phyloP scores from a whole-genome alignment of 1,140 invertebrate genomes.

The Ectropis grisescens region DNA sequence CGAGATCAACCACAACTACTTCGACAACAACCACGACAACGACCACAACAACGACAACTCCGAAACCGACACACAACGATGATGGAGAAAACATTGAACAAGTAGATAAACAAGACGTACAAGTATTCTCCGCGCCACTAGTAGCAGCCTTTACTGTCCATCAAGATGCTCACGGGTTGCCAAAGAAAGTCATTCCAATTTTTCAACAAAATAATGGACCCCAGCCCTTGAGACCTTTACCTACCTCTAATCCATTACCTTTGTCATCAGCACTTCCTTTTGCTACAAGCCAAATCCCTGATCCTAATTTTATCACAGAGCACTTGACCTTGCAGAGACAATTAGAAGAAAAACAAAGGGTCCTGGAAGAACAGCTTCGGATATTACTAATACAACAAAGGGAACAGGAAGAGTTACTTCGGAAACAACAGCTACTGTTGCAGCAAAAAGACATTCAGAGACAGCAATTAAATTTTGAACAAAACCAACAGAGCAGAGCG shows the following conservation, averaged over 20 bases:
- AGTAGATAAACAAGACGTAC: constrained; percentile 79
- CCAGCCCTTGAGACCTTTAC: not conserved
- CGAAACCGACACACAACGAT: constrained; percentile 72
- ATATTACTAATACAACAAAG: constrained; percentile 78
- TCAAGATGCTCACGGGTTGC: constrained; percentile 80
- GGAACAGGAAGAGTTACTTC: constrained; percentile 77
- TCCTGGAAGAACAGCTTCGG: constrained; percentile 78
- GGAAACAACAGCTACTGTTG: constrained; percentile 73
- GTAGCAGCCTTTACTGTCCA: constrained; percentile 87
- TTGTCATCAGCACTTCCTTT: too few relatives aligned
- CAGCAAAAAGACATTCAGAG: constrained; percentile 69
- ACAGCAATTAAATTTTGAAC: constrained; percentile 72
- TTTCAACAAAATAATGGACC: constrained; percentile 39
- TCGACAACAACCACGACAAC: constrained; percentile 56
- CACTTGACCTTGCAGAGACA: constrained; percentile 70
- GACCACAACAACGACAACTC: constrained; percentile 71
- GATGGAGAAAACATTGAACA: constrained; percentile 76
- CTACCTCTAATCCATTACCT: not conserved
- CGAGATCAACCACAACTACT: constrained; percentile 20
- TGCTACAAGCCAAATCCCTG: constrained; percentile 32
- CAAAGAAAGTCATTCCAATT: constrained; percentile 81
- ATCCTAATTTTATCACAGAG: too few relatives aligned
- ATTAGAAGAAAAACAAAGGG: constrained; percentile 77
- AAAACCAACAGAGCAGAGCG: constrained; percentile 46
- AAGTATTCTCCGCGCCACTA: constrained; percentile 83